Percentiles rank a stretch among this genome's conserved stretches.
These are phyloP conservation scores for Macropus fuliginosus DNA, from an alignment of 2,797 vertebrate genomes.

Conservation along the genomic window DNA sequence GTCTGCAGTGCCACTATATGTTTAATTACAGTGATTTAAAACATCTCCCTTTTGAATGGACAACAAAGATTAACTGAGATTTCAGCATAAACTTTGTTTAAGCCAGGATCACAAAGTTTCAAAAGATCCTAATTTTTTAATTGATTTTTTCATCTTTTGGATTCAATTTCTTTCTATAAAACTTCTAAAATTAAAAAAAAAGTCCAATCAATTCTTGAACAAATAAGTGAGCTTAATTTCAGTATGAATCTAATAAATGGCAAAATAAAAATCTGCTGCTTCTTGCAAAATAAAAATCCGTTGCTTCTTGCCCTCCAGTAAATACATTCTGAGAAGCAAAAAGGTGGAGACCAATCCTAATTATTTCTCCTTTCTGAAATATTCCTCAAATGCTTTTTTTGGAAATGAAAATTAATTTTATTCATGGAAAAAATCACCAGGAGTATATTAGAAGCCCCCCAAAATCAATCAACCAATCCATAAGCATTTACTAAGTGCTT, in stretches of 20 bases:
- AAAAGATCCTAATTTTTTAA: conserved; percentile 37
- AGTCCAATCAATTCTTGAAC: conserved; percentile 7
- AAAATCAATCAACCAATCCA: not conserved
- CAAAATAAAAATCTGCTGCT: conserved; percentile 34
- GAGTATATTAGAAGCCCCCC: not conserved
- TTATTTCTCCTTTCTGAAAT: conserved; percentile 52
- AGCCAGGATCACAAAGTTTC: conserved; percentile 53
- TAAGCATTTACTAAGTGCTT: not conserved
- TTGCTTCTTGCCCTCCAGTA: conserved; percentile 2
- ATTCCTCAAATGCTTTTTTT: not conserved
- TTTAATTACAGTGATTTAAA: conserved; percentile 72
- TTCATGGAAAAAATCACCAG: conserved; percentile 32
- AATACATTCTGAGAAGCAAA: conserved; percentile 45
- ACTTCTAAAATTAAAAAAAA: conserved; percentile 41
- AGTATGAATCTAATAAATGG: not conserved
- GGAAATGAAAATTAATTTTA: not conserved
- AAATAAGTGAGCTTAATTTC: not conserved
- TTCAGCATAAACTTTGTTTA: conserved; percentile 72
- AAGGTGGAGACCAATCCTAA: conserved; percentile 38
- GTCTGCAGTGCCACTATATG: conserved; percentile 65
- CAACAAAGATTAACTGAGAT: conserved; percentile 74
- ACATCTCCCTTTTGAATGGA: conserved; percentile 78
- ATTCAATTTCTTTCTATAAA: conserved; percentile 50
- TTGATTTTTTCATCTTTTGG: conserved; percentile 38
- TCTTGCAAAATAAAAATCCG: conserved; percentile 36